Evolutionary conservation across 2,113 vertebrate species (phyloP).

Genomic region (Lipotes vexillifer): DNA sequence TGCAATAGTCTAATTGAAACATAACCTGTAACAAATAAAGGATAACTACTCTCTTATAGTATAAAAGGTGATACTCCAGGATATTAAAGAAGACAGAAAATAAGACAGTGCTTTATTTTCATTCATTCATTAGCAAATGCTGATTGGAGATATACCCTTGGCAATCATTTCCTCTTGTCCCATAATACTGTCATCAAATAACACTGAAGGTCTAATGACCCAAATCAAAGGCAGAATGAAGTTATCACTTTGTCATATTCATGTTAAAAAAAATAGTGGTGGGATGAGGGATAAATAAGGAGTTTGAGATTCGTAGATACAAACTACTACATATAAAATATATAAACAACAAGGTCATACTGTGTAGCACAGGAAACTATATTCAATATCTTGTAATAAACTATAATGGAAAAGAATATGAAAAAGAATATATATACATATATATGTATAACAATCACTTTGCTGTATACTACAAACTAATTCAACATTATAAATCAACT

Average conservation of each 20-base stretch:
- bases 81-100: neutral
- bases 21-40: neutral
- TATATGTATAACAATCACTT: too few relatives aligned
- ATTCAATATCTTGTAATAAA: too few relatives aligned
- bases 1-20: neutral
- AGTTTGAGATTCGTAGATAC: too few relatives aligned
- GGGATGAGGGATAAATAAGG: too few relatives aligned
- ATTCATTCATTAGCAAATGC: neutral
- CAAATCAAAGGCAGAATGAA: neutral
- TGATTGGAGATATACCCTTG: neutral
- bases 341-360: too few relatives aligned
- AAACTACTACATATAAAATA: too few relatives aligned
- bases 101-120: neutral
- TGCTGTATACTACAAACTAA: too few relatives aligned
- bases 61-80: neutral
- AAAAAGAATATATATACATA: too few relatives aligned
- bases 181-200: neutral
- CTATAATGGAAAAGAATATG: too few relatives aligned
- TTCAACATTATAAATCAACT: too few relatives aligned
- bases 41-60: neutral
- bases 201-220: neutral
- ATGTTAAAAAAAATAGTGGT: neutral
- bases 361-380: too few relatives aligned
- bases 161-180: neutral
- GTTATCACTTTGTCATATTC: neutral